These are phyloP conservation scores for Forbesichthys agassizii DNA, from an alignment of 2,113 vertebrate genomes.

Conservation along the genomic window DNA sequence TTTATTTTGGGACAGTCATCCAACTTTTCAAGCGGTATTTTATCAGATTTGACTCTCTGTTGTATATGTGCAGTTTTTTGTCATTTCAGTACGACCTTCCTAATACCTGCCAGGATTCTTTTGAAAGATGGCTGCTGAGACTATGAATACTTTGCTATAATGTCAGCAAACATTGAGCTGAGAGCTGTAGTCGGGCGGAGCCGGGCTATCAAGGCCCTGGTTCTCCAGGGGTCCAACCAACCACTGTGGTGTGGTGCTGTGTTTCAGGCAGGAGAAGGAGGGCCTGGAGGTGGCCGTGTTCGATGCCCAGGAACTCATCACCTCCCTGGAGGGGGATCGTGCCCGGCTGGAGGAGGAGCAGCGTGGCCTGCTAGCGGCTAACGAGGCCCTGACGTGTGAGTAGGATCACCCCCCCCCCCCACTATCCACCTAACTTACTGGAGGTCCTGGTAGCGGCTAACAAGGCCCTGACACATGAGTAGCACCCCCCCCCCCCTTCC, in stretches of 20 bases:
- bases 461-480: conserved; percentile 82
- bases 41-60: too few relatives aligned
- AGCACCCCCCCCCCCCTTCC: conserved; percentile 37
- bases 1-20: too few relatives aligned
- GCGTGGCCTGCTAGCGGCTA: conserved; percentile 58
- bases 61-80: too few relatives aligned
- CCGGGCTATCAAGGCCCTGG: conserved; percentile 41
- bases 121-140: too few relatives aligned
- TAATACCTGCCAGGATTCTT: too few relatives aligned
- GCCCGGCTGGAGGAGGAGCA: conserved; percentile 74
- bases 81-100: too few relatives aligned
- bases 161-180: too few relatives aligned
- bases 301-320: conserved; percentile 73
- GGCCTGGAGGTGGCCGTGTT: conserved; percentile 78
- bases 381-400: conserved; percentile 81
- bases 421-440: conserved; percentile 43
- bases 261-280: conserved; percentile 79
- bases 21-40: too few relatives aligned
- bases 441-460: conserved; percentile 57
- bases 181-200: too few relatives aligned
- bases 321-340: conserved; percentile 69
- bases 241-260: conserved; percentile 31
- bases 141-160: too few relatives aligned
- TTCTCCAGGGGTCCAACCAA: conserved; percentile 28
- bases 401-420: conserved; percentile 53